Base-by-base conservation (phyloP, 2,113 vertebrate genomes). In the Octodon degus region DNA sequence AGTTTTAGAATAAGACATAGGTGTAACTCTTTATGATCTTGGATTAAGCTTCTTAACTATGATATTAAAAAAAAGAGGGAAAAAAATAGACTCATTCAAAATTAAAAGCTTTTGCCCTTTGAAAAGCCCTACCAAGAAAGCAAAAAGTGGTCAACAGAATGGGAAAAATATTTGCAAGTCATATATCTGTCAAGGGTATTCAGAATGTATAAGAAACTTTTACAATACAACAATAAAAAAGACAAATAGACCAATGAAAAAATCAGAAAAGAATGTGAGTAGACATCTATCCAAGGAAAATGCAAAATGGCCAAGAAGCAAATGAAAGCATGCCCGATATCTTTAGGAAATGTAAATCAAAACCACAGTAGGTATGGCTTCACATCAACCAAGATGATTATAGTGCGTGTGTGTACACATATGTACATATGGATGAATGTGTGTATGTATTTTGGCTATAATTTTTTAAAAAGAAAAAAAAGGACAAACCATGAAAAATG, bases 81-180 rank as follows among this genome's bases (percentile, higher is more conserved):
- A 74, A 58, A 80, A 74, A 30, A 67, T 77, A 5, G 43, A 47
- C 19, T 91, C 67, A 13, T 91, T 91, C 14, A 88, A 82, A 91
- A 90, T 34, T 58, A 2, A 88, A 89, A 81, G 60, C 17, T 77
- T 83, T 70, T 37, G 8, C 86, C 37, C 65, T 91, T 43, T 53
- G 60, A 86, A 82, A 50, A 20, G 58, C 34, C 19, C 34, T 72
- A 65, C 74, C 32, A 74, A 79, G 30, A 93, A 86, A 72, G 53
- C 62, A 90, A 87, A 95, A 55, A 16, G 37, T 19, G 89, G 24
- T 2, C 62, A 20, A 85, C 3, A 79, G 37, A 91, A 65, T n/a
- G 37, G 27, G 50, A 37, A 63, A 62, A 89, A 97, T 84, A 94
- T 68, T 90, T 79, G 34, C n/a, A 79, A 89, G 67, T 55, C 43